Evolutionary conservation across 2,888 invertebrate species (phyloP).

Genomic region (Dasypogon diadema): DNA sequence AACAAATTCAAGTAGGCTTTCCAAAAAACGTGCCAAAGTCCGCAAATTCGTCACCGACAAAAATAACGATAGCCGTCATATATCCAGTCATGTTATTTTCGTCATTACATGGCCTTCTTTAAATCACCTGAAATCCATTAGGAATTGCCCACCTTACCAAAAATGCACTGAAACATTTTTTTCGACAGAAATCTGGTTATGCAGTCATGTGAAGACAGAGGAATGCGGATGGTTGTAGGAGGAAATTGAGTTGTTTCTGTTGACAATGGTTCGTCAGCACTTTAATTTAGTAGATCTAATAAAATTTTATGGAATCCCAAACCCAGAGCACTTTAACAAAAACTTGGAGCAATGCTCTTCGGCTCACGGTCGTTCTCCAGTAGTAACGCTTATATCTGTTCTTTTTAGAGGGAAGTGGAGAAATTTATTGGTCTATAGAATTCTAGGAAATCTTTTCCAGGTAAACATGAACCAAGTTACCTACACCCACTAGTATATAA

Average conservation of each 20-base stretch:
- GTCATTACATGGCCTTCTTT: background rate
- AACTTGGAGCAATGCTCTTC: background rate
- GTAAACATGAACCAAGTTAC: background rate
- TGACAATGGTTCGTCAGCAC: background rate
- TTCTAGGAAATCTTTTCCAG: background rate
- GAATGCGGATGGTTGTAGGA: slow-evolving; percentile 39
- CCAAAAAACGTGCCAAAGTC: too few species aligned
- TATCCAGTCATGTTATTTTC: background rate
- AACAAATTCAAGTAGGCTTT: too few species aligned
- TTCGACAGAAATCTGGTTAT: background rate
- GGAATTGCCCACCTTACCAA: background rate
- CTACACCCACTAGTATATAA: slow-evolving; percentile 2
- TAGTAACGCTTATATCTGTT: slow-evolving; percentile 9
- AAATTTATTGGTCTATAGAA: slow-evolving; percentile 24
- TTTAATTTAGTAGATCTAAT: slow-evolving; percentile 6
- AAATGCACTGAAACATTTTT: background rate
- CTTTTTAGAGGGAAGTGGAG: background rate
- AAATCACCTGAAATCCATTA: background rate
- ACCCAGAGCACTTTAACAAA: background rate
- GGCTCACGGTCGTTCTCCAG: background rate
- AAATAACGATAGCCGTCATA: too few species aligned
- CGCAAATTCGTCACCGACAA: too few species aligned
- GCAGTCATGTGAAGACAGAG: background rate
- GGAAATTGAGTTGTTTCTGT: background rate
- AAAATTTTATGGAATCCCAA: slow-evolving; percentile 12